phyloP scores from a whole-genome alignment of 2,113 vertebrate species.

The Thomomys bottae region DNA sequence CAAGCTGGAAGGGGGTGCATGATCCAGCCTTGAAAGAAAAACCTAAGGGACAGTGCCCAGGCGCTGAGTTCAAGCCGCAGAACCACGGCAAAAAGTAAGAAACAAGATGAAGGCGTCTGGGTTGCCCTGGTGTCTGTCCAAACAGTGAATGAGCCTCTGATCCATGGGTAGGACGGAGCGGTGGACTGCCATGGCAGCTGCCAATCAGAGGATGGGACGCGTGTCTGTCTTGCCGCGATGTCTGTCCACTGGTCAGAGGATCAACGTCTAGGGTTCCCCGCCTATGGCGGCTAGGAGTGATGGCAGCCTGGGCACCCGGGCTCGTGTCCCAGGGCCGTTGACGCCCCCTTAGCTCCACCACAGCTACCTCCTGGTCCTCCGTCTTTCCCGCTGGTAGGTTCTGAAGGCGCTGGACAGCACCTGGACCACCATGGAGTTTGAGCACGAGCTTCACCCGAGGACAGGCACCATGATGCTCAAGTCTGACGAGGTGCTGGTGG shows the following conservation, averaged over 20 bases:
- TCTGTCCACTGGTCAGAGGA: not conserved
- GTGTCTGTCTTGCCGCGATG: too few relatives aligned
- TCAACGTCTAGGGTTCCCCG: too few relatives aligned
- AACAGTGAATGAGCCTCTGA: too few relatives aligned
- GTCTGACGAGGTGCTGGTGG: conserved; percentile 82
- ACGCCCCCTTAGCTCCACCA: fast-evolving
- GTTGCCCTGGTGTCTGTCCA: too few relatives aligned
- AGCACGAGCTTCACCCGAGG: conserved; percentile 80
- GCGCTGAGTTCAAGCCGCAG: too few relatives aligned
- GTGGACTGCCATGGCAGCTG: too few relatives aligned
- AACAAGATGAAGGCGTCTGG: not conserved
- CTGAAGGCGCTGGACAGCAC: conserved; percentile 82
- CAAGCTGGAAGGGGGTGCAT: too few relatives aligned
- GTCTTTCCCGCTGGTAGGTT: conserved; percentile 64
- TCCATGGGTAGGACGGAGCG: too few relatives aligned
- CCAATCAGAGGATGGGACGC: too few relatives aligned
- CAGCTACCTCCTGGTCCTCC: fast-evolving
- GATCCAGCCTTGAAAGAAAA: too few relatives aligned
- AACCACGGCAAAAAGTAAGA: too few relatives aligned
- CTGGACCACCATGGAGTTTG: conserved; percentile 82
- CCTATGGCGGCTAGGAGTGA: fast-evolving
- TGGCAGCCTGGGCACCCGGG: fast-evolving
- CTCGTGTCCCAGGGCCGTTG: fast-evolving
- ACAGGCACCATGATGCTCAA: conserved; percentile 83
- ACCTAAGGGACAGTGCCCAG: too few relatives aligned